Evolutionary conservation across 2,888 invertebrate species (phyloP).

Genomic region (Antitype chi): DNA sequence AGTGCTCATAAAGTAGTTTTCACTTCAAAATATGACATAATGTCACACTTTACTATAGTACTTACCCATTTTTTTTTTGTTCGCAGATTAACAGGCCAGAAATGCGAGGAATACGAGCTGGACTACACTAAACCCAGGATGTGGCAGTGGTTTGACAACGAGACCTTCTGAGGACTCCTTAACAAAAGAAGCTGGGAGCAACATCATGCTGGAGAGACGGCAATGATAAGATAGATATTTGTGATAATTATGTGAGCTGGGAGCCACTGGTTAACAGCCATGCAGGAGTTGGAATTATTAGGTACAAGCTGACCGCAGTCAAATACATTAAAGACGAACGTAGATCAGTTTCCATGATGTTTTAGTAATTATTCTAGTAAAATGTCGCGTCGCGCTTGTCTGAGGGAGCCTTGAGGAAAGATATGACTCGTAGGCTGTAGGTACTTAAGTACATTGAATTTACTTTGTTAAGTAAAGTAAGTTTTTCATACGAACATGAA

Average conservation of each 20-base stretch:
- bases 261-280: too few species aligned
- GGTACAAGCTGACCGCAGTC: background rate
- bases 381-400: too few species aligned
- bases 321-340: background rate
- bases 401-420: too few species aligned
- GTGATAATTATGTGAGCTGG: background rate
- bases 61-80: background rate
- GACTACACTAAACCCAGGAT: constrained; percentile 86
- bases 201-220: background rate
- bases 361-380: too few species aligned
- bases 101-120: constrained; percentile 90
- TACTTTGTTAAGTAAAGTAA: background rate
- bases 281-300: background rate
- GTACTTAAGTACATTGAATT: too few species aligned
- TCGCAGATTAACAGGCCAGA: constrained; percentile 85
- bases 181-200: background rate
- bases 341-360: too few species aligned
- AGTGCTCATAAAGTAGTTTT: too few species aligned
- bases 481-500: background rate
- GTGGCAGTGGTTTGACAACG: constrained; percentile 92
- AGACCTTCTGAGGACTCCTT: constrained; percentile 83
- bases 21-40: too few species aligned
- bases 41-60: too few species aligned
- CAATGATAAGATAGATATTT: background rate
- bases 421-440: background rate